Base-by-base conservation (phyloP, 2,113 vertebrate species). In the Otis tarda region DNA sequence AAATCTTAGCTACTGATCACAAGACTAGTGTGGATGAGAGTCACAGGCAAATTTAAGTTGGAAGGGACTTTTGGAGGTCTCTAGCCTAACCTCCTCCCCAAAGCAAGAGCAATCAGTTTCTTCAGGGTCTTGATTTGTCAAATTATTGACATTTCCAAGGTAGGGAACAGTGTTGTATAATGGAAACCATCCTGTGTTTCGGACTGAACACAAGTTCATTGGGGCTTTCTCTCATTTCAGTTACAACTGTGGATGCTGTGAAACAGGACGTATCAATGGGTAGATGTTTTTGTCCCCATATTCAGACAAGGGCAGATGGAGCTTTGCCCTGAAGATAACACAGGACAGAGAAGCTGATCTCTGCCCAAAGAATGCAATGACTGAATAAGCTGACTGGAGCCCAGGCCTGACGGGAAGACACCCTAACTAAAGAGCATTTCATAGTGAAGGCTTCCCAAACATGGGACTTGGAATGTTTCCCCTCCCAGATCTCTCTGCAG, bases 371-470 rank as follows among this genome's bases (percentile, higher is more conserved):
- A 75, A 69, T 21, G 14, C 9, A 45, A 18, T 10, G 10, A 17
- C 7, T 73, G 50, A 24, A 53, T 0, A 0, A 35, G 31, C 10
- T 77, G 14, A 31, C n/a, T 9, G 2, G n/a, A 69, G 15, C 6
- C 14, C 2, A 0, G 21, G 8, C 35, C 50, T 61, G 41, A 41
- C 0, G 2, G 31, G 19, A 89, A 63, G n/a, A 4, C 9, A 7
- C 15, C 27, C 5, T 57, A 30, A 61, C 79, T 74, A 22, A 83
- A 87, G 61, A n/a, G 5, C 1, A 85, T 80, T 83, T 59, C 39
- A 43, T 35, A 83, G 19, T 3, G 1, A 12, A 59, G 21, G 1
- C 22, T 90, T 89, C 53, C 31, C 41, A 70, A 52, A 65, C 9
- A 33, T 5, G 35, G 10, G 25, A 47, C 31, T 73, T 4, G 1